A percentile compares a stretch with the other conserved stretches of the same genome.
These are phyloP conservation scores for Boulengeromyrus knoepffleri DNA, from an alignment of 2,113 vertebrate species.

Conservation along the genomic window DNA sequence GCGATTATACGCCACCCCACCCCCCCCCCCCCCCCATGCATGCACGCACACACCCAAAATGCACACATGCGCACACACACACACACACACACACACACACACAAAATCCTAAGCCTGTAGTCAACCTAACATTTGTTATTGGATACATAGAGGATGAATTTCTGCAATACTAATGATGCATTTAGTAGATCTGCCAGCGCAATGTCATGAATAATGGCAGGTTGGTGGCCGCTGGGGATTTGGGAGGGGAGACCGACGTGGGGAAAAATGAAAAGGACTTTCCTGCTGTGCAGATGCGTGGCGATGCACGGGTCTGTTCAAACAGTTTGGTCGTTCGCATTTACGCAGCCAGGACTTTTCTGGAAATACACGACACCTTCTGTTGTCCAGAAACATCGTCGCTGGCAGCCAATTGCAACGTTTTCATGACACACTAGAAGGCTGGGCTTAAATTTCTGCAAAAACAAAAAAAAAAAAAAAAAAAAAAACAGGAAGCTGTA, in stretches of 20 bases:
- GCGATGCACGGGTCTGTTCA: conserved; percentile 55
- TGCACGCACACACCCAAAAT: conserved; percentile 16
- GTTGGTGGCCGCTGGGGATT: conserved; percentile 54
- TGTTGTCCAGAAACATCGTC: conserved; percentile 32
- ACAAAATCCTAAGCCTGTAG: conserved; percentile 8
- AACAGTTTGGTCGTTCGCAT: conserved; percentile 54
- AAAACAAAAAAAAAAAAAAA: background rate
- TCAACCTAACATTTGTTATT: conserved; percentile 58
- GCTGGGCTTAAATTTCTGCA: background rate
- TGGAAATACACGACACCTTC: conserved; percentile 51
- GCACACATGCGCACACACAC: background rate
- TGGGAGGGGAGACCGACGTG: conserved; percentile 22
- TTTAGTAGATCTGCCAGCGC: conserved; percentile 54
- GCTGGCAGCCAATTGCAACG: background rate
- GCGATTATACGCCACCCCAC: conserved; percentile 53
- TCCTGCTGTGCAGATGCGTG: conserved; percentile 58
- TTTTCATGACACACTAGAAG: background rate
- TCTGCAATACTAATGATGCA: conserved; percentile 57
- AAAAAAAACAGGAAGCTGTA: background rate
- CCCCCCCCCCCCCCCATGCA: conserved; percentile 18
- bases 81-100: background rate
- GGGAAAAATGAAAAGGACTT: conserved; percentile 48
- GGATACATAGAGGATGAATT: conserved; percentile 58
- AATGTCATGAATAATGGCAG: conserved; percentile 55
- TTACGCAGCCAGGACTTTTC: conserved; percentile 43